Evolutionary conservation across 2,113 vertebrate species (phyloP).

Genomic region (Oriolus oriolus): DNA sequence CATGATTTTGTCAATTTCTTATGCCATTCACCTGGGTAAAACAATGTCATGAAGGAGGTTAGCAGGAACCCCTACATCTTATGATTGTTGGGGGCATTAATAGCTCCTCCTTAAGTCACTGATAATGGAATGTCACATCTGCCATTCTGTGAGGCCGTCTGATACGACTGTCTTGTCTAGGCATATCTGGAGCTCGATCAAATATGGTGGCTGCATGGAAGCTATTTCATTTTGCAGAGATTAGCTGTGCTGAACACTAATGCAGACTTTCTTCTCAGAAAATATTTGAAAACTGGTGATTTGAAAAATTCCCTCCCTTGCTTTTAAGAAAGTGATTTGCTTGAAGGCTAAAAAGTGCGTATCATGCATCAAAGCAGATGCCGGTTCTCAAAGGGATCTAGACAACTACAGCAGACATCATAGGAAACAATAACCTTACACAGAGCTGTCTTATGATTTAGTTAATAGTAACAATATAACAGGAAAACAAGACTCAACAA

Average conservation of each 20-base stretch:
- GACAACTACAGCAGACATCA: neutral
- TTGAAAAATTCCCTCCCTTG: neutral
- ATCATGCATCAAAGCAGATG: neutral
- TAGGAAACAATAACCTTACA: neutral
- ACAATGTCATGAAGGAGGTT: neutral
- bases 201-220: neutral
- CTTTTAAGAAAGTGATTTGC: neutral
- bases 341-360: neutral
- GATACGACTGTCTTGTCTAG: neutral
- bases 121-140: neutral
- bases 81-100: neutral
- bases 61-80: neutral
- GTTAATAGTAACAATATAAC: neutral
- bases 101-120: neutral
- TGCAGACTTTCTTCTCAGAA: neutral
- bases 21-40: neutral
- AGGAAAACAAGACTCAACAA: neutral
- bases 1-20: neutral
- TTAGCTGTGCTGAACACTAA: neutral
- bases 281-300: neutral
- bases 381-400: neutral
- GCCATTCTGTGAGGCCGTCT: neutral
- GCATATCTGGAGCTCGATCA: neutral
- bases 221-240: slow-evolving; percentile 9
- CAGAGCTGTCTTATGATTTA: neutral